Conservation (phyloP, 2,797 vertebrate genomes). For the Coranthus polyacanthus region DNA sequence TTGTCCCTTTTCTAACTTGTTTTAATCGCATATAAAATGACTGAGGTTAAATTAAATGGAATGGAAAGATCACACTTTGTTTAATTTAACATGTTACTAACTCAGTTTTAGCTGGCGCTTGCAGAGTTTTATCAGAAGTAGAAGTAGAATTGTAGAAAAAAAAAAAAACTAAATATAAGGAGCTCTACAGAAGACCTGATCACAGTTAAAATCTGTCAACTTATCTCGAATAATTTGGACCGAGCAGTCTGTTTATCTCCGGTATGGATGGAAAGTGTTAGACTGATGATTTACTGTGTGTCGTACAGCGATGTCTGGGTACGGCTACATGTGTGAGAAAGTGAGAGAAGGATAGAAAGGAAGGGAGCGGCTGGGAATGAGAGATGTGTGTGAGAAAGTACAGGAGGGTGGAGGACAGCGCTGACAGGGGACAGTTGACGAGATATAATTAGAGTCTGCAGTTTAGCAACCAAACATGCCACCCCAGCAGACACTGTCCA, state of each 20-base stretch:
- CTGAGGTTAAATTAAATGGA: conserved; percentile 4
- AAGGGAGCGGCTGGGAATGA: conserved; percentile 43
- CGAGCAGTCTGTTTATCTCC: conserved; percentile 45
- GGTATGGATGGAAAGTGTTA: conserved; percentile 41
- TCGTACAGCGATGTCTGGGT: conserved; percentile 20
- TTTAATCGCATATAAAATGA: too few relatives aligned
- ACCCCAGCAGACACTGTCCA: conserved; percentile 47
- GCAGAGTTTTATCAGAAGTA: conserved; percentile 29
- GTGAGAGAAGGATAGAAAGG: conserved; percentile 40
- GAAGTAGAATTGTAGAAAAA: neutral
- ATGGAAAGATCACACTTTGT: conserved; percentile 23
- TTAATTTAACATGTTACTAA: neutral
- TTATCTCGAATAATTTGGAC: conserved; percentile 19
- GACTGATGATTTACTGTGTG: conserved; percentile 52
- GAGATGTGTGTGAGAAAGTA: conserved; percentile 31
- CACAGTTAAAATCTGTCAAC: neutral
- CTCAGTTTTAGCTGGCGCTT: conserved; percentile 21
- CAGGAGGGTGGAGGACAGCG: conserved; percentile 68
- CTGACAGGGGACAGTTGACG: conserved; percentile 80
- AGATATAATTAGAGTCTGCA: conserved; percentile 83
- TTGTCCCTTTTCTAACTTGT: too few relatives aligned
- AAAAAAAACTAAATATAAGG: neutral
- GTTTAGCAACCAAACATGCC: conserved; percentile 72
- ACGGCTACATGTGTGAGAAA: conserved; percentile 57
- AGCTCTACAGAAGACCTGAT: neutral